Base-by-base conservation (phyloP, 1,140 invertebrate species). In the Periplaneta americana region DNA sequence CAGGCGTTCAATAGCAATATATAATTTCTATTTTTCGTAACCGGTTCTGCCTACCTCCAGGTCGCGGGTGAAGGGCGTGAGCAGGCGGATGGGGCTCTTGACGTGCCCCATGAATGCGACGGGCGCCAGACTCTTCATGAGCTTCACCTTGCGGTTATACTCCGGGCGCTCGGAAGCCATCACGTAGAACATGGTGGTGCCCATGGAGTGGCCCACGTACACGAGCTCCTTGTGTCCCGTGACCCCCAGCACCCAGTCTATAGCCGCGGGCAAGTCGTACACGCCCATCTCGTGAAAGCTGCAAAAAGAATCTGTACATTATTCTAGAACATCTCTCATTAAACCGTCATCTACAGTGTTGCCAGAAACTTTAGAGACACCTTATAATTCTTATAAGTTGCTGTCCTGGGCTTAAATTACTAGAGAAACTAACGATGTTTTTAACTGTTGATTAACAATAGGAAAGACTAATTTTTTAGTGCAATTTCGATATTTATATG, bases 131-230 rank as follows among this genome's bases (percentile, higher is more conserved):
- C 88, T 89, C 77, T 89, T 85, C 85, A 87, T 86, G 10, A 36
- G 33, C 22, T 81, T 33, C 36, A 87, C 83, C 80, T 86, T 86
- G 57, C 22, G 57, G 10, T 34, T 35, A 17, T 90, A 90, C 82
- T 92, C 86, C 0, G 91, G 90, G 35, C 87, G 85, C n/a, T 85
- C 85, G 22, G 90, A 89, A 34, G 90, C 84, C 83, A 90, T 87
- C 3, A 89, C 90, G 79, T 88, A 91, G 81, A 91, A 90, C 82
- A 89, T 87, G 1, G 90, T 89, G 0, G 92, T 93, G 11, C 93
- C 94, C 87, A 92, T 90, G 11, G 91, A 92, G 86, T 95, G 92
- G 1, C 94, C 93, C 5, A 95, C 86, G 84, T 94, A 81, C 39
- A 87, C 88, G 2, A 93, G 80, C 80, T 89, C 85, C 22, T 85